Conservation (phyloP, 2,797 vertebrate species). For the Stomatorhinus walkeri region DNA sequence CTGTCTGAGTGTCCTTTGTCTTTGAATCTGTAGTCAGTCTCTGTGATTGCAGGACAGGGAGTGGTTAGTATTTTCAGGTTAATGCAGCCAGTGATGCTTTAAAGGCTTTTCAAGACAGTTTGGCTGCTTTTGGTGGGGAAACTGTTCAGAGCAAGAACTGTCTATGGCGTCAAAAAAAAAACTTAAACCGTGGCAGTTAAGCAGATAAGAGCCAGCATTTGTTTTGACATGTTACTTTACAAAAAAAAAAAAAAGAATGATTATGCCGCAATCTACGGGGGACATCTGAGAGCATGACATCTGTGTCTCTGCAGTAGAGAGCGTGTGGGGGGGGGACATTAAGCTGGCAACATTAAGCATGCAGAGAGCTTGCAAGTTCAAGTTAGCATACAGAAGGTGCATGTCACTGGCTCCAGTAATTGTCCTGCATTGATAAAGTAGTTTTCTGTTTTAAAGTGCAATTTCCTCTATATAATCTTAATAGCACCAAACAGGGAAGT, state of each 20-base stretch:
- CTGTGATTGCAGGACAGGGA: not conserved
- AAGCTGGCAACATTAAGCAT: not conserved
- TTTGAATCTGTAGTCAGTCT: not conserved
- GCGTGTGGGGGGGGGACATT: not conserved
- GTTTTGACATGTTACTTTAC: not conserved
- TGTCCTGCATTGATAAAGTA: slow-evolving; percentile 1
- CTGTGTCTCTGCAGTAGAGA: not conserved
- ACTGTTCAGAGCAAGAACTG: not conserved
- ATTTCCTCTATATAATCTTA: not conserved
- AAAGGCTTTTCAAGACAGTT: not conserved
- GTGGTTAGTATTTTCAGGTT: not conserved
- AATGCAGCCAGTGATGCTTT: not conserved
- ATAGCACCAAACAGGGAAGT: not conserved
- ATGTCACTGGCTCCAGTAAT: not conserved
- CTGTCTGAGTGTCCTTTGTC: not conserved
- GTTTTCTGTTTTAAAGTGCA: not conserved
- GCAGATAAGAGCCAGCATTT: not conserved
- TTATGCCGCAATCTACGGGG: not conserved
- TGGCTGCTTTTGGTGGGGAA: not conserved
- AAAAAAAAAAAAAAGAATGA: not conserved
- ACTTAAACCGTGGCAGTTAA: not conserved
- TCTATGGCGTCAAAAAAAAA: not conserved
- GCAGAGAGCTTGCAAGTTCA: not conserved
- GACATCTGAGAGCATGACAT: not conserved
- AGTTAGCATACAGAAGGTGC: slow-evolving; percentile 4